Evolutionary conservation across 2,888 invertebrate genomes (phyloP).

Genomic region (Yponomeuta sedellus): DNA sequence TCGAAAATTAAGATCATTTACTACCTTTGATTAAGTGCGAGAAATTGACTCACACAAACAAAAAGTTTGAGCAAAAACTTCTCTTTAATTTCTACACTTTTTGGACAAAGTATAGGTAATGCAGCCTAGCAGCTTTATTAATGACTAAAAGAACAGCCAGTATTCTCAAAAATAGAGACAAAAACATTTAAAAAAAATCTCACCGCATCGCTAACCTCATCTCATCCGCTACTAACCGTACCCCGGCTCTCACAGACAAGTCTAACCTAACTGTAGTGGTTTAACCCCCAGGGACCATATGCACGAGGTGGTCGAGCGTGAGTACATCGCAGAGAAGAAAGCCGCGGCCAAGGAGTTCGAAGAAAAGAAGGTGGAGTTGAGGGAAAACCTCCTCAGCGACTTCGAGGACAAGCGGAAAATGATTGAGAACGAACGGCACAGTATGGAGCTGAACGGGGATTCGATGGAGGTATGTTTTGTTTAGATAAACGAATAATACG

Average conservation of each 20-base stretch:
- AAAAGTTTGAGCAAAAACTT: no score
- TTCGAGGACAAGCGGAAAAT: conserved; percentile 94
- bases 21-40: no score
- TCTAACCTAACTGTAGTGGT: neutral
- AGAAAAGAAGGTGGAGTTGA: conserved; percentile 93
- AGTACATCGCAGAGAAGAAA: conserved; percentile 91
- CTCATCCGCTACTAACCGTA: neutral
- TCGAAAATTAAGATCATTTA: no score
- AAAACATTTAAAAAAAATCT: neutral
- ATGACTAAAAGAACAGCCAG: no score
- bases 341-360: conserved; percentile 95
- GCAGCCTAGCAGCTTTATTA: no score
- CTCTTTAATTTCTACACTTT: no score
- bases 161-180: no score
- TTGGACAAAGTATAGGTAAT: no score
- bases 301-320: conserved; percentile 90
- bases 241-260: neutral
- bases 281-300: conserved; percentile 81
- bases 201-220: neutral
- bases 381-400: conserved; percentile 91
- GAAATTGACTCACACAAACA: no score
- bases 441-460: conserved; percentile 93
- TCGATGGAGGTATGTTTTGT: no score
- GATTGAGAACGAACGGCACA: conserved; percentile 91
- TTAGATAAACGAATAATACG: no score